phyloP scores from a whole-genome alignment of 2,113 vertebrate species.

The Galbula dea region DNA sequence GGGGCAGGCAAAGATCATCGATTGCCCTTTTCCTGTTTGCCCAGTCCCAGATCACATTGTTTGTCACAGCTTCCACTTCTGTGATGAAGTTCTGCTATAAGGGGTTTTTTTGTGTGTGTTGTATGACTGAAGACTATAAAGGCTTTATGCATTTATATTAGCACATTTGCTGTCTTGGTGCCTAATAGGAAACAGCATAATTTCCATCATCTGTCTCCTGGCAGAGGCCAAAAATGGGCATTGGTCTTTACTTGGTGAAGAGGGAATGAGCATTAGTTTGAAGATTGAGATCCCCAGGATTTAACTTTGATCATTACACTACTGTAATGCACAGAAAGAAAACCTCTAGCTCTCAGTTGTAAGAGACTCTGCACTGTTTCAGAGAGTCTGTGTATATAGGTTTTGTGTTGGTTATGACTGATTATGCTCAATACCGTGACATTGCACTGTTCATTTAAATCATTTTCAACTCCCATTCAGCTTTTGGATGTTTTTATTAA shows the following conservation, averaged over 20 bases:
- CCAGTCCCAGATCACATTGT: not conserved
- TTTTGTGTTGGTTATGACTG: not conserved
- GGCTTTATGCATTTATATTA: not conserved
- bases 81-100: not conserved
- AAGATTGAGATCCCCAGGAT: not conserved
- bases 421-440: not conserved
- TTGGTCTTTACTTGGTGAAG: not conserved
- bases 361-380: not conserved
- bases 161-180: not conserved
- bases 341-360: not conserved
- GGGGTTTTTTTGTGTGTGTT: not conserved
- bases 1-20: not conserved
- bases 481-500: not conserved
- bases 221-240: not conserved
- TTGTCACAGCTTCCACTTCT: not conserved
- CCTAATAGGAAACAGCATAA: not conserved
- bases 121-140: not conserved
- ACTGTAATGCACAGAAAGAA: not conserved
- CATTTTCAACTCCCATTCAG: not conserved
- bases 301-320: not conserved
- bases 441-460: rapidly evolving
- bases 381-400: not conserved
- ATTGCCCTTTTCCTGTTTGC: not conserved
- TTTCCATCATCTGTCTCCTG: not conserved
- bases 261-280: not conserved